Base-by-base conservation (phyloP, 2,797 vertebrate species). In the Neopelma chrysocephalum region DNA sequence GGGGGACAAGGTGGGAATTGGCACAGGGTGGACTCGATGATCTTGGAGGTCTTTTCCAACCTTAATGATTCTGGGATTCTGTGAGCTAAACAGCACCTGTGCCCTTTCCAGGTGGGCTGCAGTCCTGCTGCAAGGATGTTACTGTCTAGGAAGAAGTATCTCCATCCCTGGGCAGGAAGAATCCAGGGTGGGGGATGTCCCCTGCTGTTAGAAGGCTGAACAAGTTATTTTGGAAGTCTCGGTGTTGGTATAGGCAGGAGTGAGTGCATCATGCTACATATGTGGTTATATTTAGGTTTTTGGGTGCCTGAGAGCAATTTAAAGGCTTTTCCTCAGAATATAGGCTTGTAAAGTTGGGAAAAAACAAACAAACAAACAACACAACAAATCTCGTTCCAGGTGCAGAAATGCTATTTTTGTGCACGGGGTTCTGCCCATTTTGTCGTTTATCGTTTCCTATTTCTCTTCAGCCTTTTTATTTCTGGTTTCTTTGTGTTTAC, bases 1-100 rank as follows among this genome's bases (percentile, higher is more conserved):
- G 25, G 31, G 8, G 4, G 21, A 47, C 60, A 53, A 36, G 22
- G 10, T 36, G 34, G 4, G 15, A 1, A 6, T 29, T 0, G 0
- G 7, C 18, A 42, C 54, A 69, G 12, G 0, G 8, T 13, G 38
- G 15, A 23, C 15, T 58, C 0, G 0, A 9, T 36, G 9, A 19
- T 19, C 43, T 51, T 34, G 25, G 12, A 78, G 10, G 7, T n/a
- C n/a, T 71, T 71, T 73, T 66, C 45, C 51, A 72, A 0, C n/a
- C 27, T 51, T 8, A 21, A 1, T 19, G 6, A 32, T 32, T 69
- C 8, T 61, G 62, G 15, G 18, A 40, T 51, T 57, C 60, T 36
- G 6, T 27, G 45, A 43, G 25, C 11, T 61, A 64, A 62, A 51
- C 3, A 32, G 21, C 69, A 51, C 6, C 38, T 53, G 11, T 76